Percentiles rank a stretch among this genome's conserved stretches.
phyloP scores from a whole-genome alignment of 2,797 vertebrate species.

The Limnodromus scolopaceus region DNA sequence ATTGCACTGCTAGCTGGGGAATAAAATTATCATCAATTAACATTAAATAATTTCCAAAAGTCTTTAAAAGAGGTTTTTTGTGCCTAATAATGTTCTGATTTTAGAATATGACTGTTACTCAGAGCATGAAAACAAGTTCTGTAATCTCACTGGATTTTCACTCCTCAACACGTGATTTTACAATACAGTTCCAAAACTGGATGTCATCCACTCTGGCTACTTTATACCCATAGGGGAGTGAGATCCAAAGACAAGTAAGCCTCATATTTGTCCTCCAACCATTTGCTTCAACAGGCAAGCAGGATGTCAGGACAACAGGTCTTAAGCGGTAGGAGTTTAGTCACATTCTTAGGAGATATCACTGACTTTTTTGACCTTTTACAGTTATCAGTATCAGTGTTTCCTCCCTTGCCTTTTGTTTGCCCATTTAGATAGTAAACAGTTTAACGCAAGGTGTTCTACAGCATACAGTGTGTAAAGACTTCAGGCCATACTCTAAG shows the following conservation, averaged over 20 bases:
- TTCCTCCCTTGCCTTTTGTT: background rate
- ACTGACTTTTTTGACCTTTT: background rate
- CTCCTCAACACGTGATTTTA: background rate
- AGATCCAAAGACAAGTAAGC: background rate
- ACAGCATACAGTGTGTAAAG: background rate
- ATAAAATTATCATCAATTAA: background rate
- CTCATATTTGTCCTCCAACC: background rate
- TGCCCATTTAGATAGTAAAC: background rate
- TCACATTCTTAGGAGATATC: background rate
- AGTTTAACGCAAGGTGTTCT: background rate
- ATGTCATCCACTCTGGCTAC: background rate
- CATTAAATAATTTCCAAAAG: background rate
- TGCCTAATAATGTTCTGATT: background rate
- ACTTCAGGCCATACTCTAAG: background rate
- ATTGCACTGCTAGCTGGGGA: background rate
- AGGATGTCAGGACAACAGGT: background rate
- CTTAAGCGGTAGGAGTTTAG: background rate
- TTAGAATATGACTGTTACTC: background rate
- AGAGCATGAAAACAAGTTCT: background rate
- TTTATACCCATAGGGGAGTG: background rate
- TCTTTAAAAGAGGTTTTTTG: background rate
- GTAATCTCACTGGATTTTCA: background rate
- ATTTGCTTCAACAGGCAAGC: background rate
- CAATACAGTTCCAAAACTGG: background rate
- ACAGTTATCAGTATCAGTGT: background rate